These are phyloP conservation scores for Ips typographus DNA, from an alignment of 1,140 invertebrate genomes.

Conservation along the genomic window DNA sequence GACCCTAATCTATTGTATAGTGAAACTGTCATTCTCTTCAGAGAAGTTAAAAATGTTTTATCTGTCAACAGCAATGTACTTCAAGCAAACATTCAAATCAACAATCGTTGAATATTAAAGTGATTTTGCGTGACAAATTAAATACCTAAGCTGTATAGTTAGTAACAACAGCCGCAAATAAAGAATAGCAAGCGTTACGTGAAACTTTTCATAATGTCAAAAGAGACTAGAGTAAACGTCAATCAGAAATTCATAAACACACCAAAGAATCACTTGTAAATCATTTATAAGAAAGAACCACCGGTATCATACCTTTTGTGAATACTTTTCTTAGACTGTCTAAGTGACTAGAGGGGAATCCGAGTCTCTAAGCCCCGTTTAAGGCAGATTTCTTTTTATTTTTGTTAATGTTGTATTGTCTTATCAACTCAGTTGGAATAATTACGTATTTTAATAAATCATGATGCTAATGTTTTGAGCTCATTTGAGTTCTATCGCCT, in stretches of 20 bases:
- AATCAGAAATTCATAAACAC: slow-evolving; percentile 17
- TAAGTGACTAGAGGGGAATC: neutral
- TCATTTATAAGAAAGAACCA: slow-evolving; percentile 20
- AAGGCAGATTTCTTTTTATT: no score
- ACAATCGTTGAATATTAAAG: no score
- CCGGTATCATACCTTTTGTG: slow-evolving; percentile 5
- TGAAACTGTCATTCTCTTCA: no score
- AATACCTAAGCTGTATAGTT: neutral
- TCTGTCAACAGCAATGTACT: no score
- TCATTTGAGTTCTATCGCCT: slow-evolving; percentile 4
- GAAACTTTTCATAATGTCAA: slow-evolving; percentile 14
- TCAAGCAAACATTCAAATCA: no score
- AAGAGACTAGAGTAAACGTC: slow-evolving; percentile 11
- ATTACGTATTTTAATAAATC: no score
- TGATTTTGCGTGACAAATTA: no score
- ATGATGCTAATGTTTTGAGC: neutral
- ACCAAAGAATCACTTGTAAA: slow-evolving; percentile 17
- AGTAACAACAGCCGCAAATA: neutral
- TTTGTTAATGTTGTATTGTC: no score
- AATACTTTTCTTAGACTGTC: neutral
- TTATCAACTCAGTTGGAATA: no score
- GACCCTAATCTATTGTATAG: no score
- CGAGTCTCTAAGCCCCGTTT: no score
- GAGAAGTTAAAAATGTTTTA: no score
- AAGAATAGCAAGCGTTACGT: neutral